Percentiles rank a stretch among this genome's conserved stretches.
phyloP scores from a whole-genome alignment of 2,888 invertebrate species.

The Mamestra brassicae region DNA sequence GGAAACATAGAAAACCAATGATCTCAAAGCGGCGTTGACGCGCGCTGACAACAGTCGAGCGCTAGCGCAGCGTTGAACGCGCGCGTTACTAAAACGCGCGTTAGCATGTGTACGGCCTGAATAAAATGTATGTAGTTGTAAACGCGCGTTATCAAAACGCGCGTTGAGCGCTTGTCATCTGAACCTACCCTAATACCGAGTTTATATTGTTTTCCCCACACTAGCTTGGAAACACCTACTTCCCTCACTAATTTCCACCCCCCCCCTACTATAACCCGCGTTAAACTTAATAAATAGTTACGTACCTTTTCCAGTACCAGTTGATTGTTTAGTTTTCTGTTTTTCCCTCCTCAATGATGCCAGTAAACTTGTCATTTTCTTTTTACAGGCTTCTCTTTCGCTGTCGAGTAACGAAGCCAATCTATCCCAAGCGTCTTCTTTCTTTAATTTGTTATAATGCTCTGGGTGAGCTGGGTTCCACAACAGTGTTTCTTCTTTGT shows the following conservation, averaged over 20 bases:
- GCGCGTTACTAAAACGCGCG: too few relatives aligned
- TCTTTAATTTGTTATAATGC: background rate
- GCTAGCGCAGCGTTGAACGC: too few relatives aligned
- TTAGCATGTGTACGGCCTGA: too few relatives aligned
- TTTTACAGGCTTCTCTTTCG: background rate
- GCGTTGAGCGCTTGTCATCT: too few relatives aligned
- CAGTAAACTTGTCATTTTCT: constrained; percentile 12
- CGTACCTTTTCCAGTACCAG: background rate
- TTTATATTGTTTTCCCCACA: too few relatives aligned
- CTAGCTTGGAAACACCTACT: too few relatives aligned
- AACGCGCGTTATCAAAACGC: too few relatives aligned
- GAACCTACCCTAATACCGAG: too few relatives aligned
- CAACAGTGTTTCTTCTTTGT: background rate
- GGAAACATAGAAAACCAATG: too few relatives aligned
- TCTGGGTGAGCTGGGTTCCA: constrained; percentile 3
- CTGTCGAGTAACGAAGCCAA: constrained; percentile 3
- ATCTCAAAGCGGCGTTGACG: too few relatives aligned
- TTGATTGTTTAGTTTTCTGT: background rate
- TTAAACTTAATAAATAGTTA: background rate
- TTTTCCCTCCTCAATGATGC: constrained; percentile 7
- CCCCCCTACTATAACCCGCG: background rate
- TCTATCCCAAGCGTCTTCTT: background rate
- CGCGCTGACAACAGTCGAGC: too few relatives aligned
- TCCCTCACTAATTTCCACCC: background rate
- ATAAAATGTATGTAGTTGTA: too few relatives aligned